Evolutionary conservation across 1,140 invertebrate genomes (phyloP), one percentile per base, ranked within the genome.

Genomic region (Scaptomyza montana): DNA sequence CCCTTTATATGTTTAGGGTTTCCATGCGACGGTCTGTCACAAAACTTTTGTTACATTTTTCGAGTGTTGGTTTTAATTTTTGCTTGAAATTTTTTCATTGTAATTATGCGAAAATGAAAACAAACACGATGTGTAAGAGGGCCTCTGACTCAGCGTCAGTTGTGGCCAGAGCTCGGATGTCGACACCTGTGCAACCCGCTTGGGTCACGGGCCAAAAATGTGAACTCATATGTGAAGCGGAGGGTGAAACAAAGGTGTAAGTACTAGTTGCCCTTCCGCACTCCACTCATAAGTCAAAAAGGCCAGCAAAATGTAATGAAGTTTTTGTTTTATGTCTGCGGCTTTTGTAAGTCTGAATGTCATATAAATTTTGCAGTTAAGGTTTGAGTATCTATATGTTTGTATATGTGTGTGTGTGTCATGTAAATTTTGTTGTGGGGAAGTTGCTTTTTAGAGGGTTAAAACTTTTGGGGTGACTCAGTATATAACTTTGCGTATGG

Each of bases 191-290:
- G 69, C 71, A 36, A 57, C 81, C 78, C 63, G 61, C 56, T 74
- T 70, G 76, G 82, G 82, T 87, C 82, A 89, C 79, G 76, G 79
- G 82, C 84, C 79, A 87, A 89, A 80, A 82, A 89, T 89, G 82
- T 89, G 84, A 87, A 79, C 84, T 77, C 82, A 69, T 47, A 76
- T 87, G 84, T 87, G 82, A 87, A 87, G 65, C 56, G 59, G 49
- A 25, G 5, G 13, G 25, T 28, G 13, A 36, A 25, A 7, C 30
- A 8, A 19, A 51, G 59, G 54, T 45, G 60, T 16, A 60, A 57
- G 30, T n/a, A 43, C 39, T 57, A 43, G 28, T 51, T 39, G 41
- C 30, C 41, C 30, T 39, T 13, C 41, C 36, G 51, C 36, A 46
- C 16, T 51, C 47, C 9, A 47, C 39, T 53, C 30, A 43, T 4